These are phyloP conservation scores for Microhierax caerulescens DNA, from an alignment of 2,797 vertebrate genomes.

Conservation along the genomic window DNA sequence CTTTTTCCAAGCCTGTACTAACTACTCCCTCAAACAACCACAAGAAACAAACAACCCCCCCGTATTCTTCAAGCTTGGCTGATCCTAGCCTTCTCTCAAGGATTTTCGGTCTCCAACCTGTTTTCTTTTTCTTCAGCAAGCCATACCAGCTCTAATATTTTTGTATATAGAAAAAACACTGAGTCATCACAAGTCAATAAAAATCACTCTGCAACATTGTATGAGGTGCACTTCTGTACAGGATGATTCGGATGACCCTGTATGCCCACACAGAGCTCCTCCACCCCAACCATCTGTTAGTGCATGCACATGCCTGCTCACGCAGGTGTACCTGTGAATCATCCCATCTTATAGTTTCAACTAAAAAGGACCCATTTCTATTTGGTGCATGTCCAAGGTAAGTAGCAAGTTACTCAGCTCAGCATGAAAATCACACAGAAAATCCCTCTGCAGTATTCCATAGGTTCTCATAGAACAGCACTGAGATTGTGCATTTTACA, in stretches of 20 bases:
- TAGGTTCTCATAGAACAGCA: rapidly evolving
- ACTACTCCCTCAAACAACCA: background rate
- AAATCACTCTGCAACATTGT: background rate
- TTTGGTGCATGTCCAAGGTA: background rate
- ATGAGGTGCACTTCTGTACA: background rate
- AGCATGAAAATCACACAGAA: background rate
- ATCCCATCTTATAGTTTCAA: background rate
- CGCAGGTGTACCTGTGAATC: rapidly evolving
- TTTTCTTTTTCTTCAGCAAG: background rate
- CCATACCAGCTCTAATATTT: background rate
- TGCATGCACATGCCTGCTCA: background rate
- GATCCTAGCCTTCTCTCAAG: background rate
- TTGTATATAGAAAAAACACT: background rate
- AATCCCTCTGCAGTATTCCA: background rate
- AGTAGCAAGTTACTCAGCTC: background rate
- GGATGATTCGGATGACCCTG: background rate
- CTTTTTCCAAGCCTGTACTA: background rate
- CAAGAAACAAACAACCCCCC: background rate
- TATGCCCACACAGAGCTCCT: background rate
- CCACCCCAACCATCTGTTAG: background rate
- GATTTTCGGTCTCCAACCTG: background rate
- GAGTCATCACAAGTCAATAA: background rate
- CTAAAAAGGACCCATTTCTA: background rate
- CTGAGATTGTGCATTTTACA: rapidly evolving
- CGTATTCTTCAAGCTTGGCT: background rate